Evolutionary conservation across 2,888 invertebrate species (phyloP).

Genomic region (Leptopilina syphax): DNA sequence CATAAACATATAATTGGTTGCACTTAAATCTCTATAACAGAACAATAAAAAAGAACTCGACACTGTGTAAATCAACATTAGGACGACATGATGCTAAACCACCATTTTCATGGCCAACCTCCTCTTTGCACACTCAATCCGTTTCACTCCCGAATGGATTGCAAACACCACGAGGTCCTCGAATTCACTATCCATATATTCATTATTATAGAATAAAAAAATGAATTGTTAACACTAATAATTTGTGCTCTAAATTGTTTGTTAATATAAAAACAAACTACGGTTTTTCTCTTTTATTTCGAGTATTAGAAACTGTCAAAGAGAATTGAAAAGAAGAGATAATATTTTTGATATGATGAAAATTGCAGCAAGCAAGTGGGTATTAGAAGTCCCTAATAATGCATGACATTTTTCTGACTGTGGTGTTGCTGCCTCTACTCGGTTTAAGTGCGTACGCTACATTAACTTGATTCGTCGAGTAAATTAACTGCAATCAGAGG

Average conservation of each 20-base stretch:
- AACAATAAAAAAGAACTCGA: slow-evolving; percentile 73
- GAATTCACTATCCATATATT: too few relatives aligned
- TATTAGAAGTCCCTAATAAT: not conserved
- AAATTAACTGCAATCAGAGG: slow-evolving; percentile 76
- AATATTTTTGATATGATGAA: too few relatives aligned
- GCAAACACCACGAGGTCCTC: too few relatives aligned
- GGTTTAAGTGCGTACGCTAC: slow-evolving; percentile 71
- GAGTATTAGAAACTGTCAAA: too few relatives aligned
- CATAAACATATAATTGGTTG: slow-evolving; percentile 76
- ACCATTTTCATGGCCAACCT: slow-evolving; percentile 41
- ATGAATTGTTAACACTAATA: too few relatives aligned
- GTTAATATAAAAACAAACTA: too few relatives aligned
- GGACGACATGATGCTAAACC: slow-evolving; percentile 69
- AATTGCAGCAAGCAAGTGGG: too few relatives aligned
- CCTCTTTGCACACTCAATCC: not conserved
- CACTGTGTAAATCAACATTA: slow-evolving; percentile 73
- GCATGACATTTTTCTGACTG: slow-evolving; percentile 21
- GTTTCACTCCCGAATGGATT: slow-evolving; percentile 11
- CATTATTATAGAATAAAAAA: too few relatives aligned
- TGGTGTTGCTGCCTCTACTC: slow-evolving; percentile 55
- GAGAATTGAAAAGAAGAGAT: too few relatives aligned
- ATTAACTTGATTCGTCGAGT: slow-evolving; percentile 75
- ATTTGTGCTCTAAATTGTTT: too few relatives aligned
- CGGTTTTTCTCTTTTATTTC: too few relatives aligned
- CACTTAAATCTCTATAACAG: slow-evolving; percentile 75